Conservation (phyloP, 2,113 vertebrate genomes). For the Paracanthobrama guichenoti region DNA sequence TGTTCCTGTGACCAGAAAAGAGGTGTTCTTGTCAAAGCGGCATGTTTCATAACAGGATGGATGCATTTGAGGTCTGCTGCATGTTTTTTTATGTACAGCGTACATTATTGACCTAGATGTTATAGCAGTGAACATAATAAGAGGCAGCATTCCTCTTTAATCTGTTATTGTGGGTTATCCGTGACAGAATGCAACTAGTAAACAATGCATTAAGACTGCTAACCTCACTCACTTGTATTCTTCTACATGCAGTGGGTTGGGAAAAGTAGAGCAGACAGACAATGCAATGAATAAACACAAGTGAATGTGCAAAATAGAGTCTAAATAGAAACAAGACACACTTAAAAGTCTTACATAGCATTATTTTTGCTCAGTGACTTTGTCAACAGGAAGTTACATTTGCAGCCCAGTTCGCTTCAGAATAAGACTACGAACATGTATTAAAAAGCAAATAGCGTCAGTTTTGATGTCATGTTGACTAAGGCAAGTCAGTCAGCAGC, state of each 20-base stretch:
- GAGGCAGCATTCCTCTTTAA: not conserved
- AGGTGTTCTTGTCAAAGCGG: constrained; percentile 24
- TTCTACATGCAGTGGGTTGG: not conserved
- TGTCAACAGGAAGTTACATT: no score
- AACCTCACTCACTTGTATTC: not conserved
- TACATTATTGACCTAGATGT: not conserved
- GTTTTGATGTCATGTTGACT: not conserved
- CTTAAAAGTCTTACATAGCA: no score
- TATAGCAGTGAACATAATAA: not conserved
- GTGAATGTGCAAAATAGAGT: not conserved
- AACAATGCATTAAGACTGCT: not conserved
- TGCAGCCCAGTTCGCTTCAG: not conserved
- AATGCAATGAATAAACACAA: not conserved
- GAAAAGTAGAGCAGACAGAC: not conserved
- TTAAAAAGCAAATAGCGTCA: not conserved
- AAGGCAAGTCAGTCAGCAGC: not conserved
- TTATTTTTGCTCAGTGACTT: not conserved
- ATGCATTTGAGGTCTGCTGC: not conserved
- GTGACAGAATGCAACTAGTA: not conserved
- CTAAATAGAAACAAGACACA: not conserved
- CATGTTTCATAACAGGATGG: constrained; percentile 29
- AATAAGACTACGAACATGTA: not conserved
- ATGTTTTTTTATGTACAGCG: not conserved
- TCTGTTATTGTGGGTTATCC: constrained; percentile 9
- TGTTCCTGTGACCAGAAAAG: not conserved